Evolutionary conservation across 2,797 vertebrate genomes (phyloP).

Genomic region (Typhlichthys subterraneus): DNA sequence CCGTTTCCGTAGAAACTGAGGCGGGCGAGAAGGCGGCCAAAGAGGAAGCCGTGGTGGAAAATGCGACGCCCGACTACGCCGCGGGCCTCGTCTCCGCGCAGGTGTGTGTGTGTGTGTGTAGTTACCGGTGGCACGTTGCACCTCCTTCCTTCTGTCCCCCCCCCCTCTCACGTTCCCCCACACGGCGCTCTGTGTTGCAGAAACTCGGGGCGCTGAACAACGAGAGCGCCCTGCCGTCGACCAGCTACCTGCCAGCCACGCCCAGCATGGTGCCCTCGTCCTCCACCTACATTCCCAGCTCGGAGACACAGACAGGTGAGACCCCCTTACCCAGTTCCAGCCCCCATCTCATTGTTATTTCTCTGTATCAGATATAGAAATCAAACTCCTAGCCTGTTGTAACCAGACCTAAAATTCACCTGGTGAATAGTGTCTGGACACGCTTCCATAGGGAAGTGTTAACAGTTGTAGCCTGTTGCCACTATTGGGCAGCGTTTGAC

Average conservation of each 20-base stretch:
- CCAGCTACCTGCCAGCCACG: constrained; percentile 94
- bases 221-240: constrained; percentile 92
- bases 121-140: background rate
- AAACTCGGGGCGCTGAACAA: constrained; percentile 92
- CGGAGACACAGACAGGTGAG: constrained; percentile 90
- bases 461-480: no score
- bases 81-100: constrained; percentile 96
- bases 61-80: constrained; percentile 95
- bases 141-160: background rate
- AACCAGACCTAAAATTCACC: no score
- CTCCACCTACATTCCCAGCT: constrained; percentile 89
- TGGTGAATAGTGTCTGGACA: no score
- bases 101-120: constrained; percentile 65
- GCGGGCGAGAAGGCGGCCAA: constrained; percentile 91
- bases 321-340: background rate
- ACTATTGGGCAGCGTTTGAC: no score
- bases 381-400: no score
- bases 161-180: background rate
- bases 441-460: no score
- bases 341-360: no score
- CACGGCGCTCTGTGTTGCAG: constrained; percentile 61
- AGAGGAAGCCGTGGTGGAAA: constrained; percentile 93
- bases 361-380: no score
- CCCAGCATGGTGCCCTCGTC: constrained; percentile 96
- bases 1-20: constrained; percentile 82